Percentiles rank a stretch among this genome's conserved stretches.
Conservation (phyloP, 2,797 vertebrate species). For the Eurystomus glaucurus region DNA sequence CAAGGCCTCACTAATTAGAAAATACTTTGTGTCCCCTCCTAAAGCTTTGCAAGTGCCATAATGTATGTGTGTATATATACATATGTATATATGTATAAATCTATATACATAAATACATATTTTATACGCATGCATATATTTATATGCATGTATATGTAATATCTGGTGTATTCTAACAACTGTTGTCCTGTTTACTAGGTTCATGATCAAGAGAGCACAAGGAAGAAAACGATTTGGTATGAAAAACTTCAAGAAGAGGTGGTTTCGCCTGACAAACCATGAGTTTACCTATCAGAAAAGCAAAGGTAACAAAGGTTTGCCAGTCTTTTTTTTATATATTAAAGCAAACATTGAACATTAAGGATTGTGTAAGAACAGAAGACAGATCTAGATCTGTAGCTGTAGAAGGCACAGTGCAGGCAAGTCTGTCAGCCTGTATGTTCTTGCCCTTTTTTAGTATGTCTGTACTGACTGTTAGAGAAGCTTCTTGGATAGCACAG, state of each 20-base stretch:
- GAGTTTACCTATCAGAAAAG: slow-evolving; percentile 98
- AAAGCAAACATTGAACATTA: neutral
- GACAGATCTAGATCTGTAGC: neutral
- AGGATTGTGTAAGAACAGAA: neutral
- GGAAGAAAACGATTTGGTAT: slow-evolving; percentile 97
- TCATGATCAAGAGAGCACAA: slow-evolving; percentile 98
- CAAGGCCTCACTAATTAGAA: neutral
- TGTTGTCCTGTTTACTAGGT: slow-evolving; percentile 81
- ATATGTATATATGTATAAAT: neutral
- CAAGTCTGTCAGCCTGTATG: neutral
- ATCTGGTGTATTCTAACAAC: neutral
- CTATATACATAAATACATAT: neutral
- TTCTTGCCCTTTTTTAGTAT: neutral
- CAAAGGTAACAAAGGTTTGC: slow-evolving; percentile 89
- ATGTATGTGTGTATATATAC: neutral
- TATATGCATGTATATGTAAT: neutral
- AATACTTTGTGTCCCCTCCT: neutral
- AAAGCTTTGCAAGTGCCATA: slow-evolving; percentile 16
- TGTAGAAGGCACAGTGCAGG: neutral
- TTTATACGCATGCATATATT: neutral
- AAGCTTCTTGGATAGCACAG: neutral
- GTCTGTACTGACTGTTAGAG: neutral
- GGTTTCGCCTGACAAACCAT: slow-evolving; percentile 98
- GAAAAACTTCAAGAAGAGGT: slow-evolving; percentile 99
- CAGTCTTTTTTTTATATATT: neutral